Percentiles rank a stretch among this genome's conserved stretches.
Evolutionary conservation across 2,888 invertebrate species (phyloP).

Genomic region (Chironomus tentans): DNA sequence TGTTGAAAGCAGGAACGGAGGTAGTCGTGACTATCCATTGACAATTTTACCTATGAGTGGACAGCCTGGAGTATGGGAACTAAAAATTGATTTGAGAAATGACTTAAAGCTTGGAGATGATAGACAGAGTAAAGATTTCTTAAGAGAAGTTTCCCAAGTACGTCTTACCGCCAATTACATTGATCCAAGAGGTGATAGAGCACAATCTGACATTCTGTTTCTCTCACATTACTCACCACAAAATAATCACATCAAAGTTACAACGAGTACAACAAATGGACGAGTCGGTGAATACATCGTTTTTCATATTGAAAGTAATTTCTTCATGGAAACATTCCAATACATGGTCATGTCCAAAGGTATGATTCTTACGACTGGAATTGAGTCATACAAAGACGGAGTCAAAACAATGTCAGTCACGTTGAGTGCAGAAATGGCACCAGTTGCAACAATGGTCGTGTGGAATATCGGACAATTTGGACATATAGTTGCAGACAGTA

Average conservation of each 20-base stretch:
- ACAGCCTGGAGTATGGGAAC: constrained; percentile 71
- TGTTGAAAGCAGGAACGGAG: constrained; percentile 53
- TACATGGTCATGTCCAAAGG: constrained; percentile 91
- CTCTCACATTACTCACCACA: constrained; percentile 72
- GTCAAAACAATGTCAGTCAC: constrained; percentile 75
- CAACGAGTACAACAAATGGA: constrained; percentile 73
- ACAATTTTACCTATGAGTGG: constrained; percentile 54
- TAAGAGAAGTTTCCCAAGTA: constrained; percentile 58
- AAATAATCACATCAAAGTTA: constrained; percentile 74
- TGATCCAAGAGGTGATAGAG: constrained; percentile 58
- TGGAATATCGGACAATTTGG: constrained; percentile 78
- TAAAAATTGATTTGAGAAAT: constrained; percentile 64
- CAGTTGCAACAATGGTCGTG: constrained; percentile 80
- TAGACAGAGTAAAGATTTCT: constrained; percentile 50
- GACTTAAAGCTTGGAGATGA: constrained; percentile 50
- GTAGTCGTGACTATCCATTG: constrained; percentile 54
- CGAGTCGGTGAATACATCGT: constrained; percentile 90
- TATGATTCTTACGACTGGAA: constrained; percentile 73
- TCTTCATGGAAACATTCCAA: constrained; percentile 78
- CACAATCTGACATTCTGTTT: constrained; percentile 59
- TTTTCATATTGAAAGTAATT: constrained; percentile 87
- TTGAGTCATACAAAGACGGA: constrained; percentile 69
- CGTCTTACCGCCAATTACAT: constrained; percentile 57
- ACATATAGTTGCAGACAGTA: constrained; percentile 80
- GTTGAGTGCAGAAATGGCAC: constrained; percentile 83